Percentiles rank a stretch among this genome's conserved stretches.
Evolutionary conservation across 2,797 vertebrate genomes (phyloP).

Genomic region (Echeneis naucrates): DNA sequence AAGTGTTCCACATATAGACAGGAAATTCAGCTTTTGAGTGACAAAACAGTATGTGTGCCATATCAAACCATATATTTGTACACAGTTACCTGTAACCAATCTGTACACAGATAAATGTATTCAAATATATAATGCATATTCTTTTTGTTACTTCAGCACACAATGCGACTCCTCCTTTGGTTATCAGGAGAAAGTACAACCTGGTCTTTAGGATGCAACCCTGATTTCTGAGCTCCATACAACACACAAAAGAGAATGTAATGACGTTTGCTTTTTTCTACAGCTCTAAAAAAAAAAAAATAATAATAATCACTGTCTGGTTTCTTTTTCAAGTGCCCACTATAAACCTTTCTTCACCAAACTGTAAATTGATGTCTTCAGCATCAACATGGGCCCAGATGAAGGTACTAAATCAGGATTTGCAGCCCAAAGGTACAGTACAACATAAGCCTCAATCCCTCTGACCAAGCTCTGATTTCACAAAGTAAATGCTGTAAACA

Average conservation of each 20-base stretch:
- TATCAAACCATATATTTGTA: not conserved
- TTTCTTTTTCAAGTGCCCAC: not conserved
- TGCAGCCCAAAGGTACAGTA: slow-evolving; percentile 37
- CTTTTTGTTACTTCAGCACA: too few relatives aligned
- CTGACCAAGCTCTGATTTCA: slow-evolving; percentile 48
- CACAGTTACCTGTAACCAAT: too few relatives aligned
- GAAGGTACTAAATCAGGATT: slow-evolving; percentile 41
- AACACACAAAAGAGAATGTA: not conserved
- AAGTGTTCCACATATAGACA: not conserved
- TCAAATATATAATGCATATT: too few relatives aligned
- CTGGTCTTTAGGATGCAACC: not conserved
- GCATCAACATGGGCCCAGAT: not conserved
- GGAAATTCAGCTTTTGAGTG: not conserved
- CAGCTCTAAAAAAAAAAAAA: too few relatives aligned
- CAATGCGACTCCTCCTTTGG: too few relatives aligned
- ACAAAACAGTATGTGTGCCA: not conserved
- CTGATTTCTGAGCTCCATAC: not conserved
- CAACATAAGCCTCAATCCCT: slow-evolving; percentile 24
- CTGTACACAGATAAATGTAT: too few relatives aligned
- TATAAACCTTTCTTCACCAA: not conserved
- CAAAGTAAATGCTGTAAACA: slow-evolving; percentile 51
- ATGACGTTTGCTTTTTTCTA: not conserved
- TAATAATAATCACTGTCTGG: not conserved
- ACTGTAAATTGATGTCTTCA: not conserved
- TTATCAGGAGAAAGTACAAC: not conserved